A percentile compares a stretch with the other conserved stretches of the same genome.
phyloP scores from a whole-genome alignment of 2,797 vertebrate species.

The Chaetophractus vellerosus region DNA sequence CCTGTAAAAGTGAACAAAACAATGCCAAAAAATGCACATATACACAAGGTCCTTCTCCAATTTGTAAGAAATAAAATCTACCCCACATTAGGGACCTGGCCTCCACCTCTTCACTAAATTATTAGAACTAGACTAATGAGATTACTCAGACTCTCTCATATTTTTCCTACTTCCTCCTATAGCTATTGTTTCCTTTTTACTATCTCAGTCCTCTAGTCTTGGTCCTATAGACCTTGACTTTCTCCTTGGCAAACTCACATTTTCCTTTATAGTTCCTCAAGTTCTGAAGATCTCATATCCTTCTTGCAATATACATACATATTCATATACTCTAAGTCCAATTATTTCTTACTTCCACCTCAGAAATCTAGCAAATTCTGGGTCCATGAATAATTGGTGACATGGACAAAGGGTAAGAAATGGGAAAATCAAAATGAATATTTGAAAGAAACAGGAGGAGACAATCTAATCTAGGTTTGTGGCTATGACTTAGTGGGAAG shows the following conservation, averaged over 20 bases:
- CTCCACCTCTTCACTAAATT: background rate
- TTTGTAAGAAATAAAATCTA: background rate
- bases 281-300: background rate
- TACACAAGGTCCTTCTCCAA: background rate
- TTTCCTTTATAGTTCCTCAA: background rate
- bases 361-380: background rate
- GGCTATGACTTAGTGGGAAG: background rate
- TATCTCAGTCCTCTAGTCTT: background rate
- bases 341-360: background rate
- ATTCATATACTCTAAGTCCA: background rate
- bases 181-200: background rate
- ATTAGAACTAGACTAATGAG: background rate
- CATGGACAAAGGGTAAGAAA: background rate
- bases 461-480: background rate
- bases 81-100: rapidly evolving
- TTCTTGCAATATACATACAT: background rate
- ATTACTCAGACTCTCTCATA: background rate
- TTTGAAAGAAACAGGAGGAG: background rate
- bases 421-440: background rate
- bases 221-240: background rate
- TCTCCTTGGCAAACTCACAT: background rate
- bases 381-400: background rate
- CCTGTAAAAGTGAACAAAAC: background rate
- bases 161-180: background rate
- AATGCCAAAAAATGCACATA: background rate